Evolutionary conservation across 2,797 vertebrate genomes (phyloP).

Genomic region (Rhynchonycteris naso): DNA sequence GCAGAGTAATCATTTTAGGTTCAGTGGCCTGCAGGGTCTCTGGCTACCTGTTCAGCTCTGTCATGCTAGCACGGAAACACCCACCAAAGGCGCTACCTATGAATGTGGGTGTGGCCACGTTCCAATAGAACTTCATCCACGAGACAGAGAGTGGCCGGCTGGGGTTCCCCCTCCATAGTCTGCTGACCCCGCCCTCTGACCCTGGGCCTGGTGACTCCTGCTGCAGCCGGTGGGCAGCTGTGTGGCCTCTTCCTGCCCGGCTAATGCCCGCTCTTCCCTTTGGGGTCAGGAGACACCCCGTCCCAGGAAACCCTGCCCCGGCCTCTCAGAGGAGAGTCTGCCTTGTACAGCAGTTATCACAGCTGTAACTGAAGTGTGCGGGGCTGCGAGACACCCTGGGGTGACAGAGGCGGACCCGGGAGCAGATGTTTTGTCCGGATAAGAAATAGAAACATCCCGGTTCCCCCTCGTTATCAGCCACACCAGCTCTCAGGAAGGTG

Average conservation of each 20-base stretch:
- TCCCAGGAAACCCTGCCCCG: no score
- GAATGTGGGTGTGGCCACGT: neutral
- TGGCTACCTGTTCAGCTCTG: neutral
- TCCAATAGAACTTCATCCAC: slow-evolving; percentile 28
- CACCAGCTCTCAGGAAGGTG: neutral
- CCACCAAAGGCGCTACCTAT: neutral
- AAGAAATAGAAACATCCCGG: neutral
- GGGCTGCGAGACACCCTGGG: fast-evolving
- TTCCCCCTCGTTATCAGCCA: neutral
- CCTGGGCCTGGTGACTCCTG: fast-evolving
- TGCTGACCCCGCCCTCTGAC: neutral
- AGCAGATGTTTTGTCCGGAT: neutral
- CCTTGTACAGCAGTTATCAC: neutral
- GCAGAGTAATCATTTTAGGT: neutral
- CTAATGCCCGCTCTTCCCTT: neutral
- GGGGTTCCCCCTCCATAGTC: fast-evolving
- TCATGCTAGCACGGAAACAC: neutral
- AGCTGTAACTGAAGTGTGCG: neutral
- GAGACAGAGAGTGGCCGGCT: neutral
- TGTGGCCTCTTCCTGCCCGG: neutral
- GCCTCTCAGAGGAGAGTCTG: neutral
- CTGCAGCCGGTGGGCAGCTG: neutral
- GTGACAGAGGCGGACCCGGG: neutral
- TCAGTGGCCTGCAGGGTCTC: neutral
- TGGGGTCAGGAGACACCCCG: neutral